Evolutionary conservation across 2,888 invertebrate genomes (phyloP).

Genomic region (Polydrusus tereticollis): DNA sequence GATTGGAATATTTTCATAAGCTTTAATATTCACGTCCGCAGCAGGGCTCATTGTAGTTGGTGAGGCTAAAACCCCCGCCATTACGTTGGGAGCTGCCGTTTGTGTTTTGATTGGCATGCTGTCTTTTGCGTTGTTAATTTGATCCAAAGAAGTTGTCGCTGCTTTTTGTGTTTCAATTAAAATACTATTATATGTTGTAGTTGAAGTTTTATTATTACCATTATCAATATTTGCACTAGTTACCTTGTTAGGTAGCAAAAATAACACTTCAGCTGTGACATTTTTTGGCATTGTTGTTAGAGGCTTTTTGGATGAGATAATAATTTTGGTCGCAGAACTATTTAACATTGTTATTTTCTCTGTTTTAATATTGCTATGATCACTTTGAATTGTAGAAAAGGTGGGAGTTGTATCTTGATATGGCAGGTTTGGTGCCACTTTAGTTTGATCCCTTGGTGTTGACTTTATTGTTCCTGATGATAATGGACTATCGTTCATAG

Average conservation of each 20-base stretch:
- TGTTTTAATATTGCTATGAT: neutral
- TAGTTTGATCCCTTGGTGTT: neutral
- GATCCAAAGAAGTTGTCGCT: too few relatives aligned
- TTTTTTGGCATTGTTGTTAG: neutral
- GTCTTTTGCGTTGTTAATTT: too few relatives aligned
- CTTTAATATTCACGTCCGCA: too few relatives aligned
- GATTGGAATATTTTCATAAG: too few relatives aligned
- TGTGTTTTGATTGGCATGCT: neutral
- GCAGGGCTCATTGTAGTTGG: neutral
- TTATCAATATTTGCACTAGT: too few relatives aligned
- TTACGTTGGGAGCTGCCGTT: neutral
- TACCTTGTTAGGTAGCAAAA: too few relatives aligned
- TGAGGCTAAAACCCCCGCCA: neutral
- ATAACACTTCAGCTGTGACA: too few relatives aligned
- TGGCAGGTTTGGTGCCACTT: neutral
- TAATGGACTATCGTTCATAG: neutral
- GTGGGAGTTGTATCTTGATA: neutral
- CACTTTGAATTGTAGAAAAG: neutral
- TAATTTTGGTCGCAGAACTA: neutral
- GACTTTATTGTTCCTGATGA: neutral
- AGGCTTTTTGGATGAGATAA: neutral
- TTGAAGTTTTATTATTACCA: neutral
- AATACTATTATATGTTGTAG: neutral
- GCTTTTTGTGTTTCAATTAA: neutral
- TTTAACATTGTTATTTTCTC: neutral